Conservation (phyloP, 1,140 invertebrate genomes). For the Eciton burchellii region DNA sequence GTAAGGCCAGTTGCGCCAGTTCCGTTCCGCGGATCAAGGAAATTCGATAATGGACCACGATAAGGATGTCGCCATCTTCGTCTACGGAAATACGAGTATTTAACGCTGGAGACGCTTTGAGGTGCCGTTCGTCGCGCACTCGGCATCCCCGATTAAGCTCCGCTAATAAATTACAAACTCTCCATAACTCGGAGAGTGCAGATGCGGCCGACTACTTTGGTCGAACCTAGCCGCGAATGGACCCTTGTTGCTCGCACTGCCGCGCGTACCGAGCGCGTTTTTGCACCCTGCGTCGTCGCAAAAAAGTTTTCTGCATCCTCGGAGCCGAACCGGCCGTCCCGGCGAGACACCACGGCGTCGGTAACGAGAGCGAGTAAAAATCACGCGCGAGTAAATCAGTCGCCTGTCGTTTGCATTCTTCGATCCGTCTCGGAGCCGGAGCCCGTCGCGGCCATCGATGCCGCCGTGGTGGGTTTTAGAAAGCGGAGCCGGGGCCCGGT, state of each 20-base stretch:
- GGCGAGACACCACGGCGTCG: constrained; percentile 34
- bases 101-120: constrained; percentile 2
- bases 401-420: constrained; percentile 80
- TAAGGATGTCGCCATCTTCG: background rate
- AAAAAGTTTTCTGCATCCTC: constrained; percentile 58
- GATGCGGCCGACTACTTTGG: background rate
- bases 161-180: constrained; percentile 16
- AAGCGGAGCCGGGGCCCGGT: constrained; percentile 66
- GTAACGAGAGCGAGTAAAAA: constrained; percentile 70
- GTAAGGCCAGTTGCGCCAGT: background rate
- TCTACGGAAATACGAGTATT: constrained; percentile 2
- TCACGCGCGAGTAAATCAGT: constrained; percentile 80
- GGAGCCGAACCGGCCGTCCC: constrained; percentile 9
- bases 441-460: constrained; percentile 50
- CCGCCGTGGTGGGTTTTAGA: constrained; percentile 53
- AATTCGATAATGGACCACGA: constrained; percentile 41
- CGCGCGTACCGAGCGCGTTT: background rate
- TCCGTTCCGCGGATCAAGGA: background rate
- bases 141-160: no score
- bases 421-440: constrained; percentile 53
- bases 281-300: background rate
- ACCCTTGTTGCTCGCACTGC: constrained; percentile 20
- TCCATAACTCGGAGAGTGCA: no score
- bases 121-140: constrained; percentile 3
- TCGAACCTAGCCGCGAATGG: background rate